Conservation (phyloP, 2,113 vertebrate genomes). For the Elachura formosa region DNA sequence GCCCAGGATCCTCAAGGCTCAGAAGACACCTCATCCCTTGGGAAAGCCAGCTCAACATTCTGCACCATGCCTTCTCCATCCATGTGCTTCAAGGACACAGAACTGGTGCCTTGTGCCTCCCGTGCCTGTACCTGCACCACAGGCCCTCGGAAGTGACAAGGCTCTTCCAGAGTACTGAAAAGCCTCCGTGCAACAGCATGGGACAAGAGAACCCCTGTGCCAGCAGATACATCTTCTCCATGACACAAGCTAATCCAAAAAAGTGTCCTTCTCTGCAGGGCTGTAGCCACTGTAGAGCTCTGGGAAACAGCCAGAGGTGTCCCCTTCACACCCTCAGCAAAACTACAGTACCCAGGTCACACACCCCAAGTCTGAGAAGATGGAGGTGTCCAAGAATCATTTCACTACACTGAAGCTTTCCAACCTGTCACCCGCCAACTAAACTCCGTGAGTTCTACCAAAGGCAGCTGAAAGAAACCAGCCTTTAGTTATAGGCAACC, state of each 20-base stretch:
- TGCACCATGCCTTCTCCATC: neutral
- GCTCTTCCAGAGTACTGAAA: neutral
- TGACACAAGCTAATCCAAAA: neutral
- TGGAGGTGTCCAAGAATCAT: neutral
- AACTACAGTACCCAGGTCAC: neutral
- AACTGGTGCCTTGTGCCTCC: neutral
- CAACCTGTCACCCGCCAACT: neutral
- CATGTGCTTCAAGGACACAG: neutral
- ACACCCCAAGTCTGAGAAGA: neutral
- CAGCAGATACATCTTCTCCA: neutral
- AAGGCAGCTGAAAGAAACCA: neutral
- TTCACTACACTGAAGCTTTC: fast-evolving
- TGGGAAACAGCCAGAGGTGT: neutral
- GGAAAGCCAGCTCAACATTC: neutral
- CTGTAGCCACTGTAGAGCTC: neutral
- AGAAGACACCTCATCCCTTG: neutral
- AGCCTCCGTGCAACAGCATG: neutral
- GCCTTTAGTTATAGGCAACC: neutral
- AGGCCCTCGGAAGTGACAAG: fast-evolving
- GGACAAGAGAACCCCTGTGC: neutral
- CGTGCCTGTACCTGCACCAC: neutral
- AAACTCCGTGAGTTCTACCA: neutral
- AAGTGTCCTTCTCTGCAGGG: neutral
- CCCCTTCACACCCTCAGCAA: neutral
- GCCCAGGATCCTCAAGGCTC: neutral